These are phyloP conservation scores for Temnothorax nylanderi DNA, from an alignment of 1,140 invertebrate genomes.

Conservation along the genomic window DNA sequence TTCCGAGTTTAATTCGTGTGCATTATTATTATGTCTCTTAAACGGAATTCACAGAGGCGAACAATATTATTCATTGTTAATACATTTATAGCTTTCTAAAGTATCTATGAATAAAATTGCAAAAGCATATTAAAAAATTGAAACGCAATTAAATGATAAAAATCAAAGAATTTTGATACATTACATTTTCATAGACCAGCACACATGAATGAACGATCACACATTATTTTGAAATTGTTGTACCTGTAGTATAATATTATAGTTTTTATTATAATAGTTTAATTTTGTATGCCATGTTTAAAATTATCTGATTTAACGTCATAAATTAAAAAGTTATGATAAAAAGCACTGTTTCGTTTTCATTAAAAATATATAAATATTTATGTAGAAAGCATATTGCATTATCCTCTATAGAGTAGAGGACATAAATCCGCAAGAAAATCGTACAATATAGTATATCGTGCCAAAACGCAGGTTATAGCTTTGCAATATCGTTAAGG, in stretches of 20 bases:
- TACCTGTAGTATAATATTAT: not conserved
- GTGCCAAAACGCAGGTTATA: not conserved
- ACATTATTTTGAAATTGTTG: slow-evolving; percentile 2
- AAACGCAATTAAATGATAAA: not conserved
- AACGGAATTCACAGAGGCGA: not conserved
- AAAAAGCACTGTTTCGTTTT: not conserved
- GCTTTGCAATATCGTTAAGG: not conserved
- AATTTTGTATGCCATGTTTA: not conserved
- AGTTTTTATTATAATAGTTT: not conserved
- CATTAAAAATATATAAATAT: not conserved
- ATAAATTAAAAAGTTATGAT: not conserved
- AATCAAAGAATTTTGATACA: not conserved
- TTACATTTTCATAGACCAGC: not conserved
- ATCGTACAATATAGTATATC: not conserved
- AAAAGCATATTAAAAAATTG: not conserved
- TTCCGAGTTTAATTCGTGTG: not conserved
- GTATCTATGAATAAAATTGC: not conserved
- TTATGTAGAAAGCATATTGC: not conserved
- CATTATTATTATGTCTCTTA: not conserved
- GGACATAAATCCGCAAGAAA: not conserved
- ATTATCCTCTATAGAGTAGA: not conserved
- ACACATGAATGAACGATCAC: not conserved
- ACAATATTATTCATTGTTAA: slow-evolving; percentile 1
- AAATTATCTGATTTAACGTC: not conserved
- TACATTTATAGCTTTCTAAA: not conserved